phyloP scores from a whole-genome alignment of 1,140 invertebrate species.

The Aphidius ervi region DNA sequence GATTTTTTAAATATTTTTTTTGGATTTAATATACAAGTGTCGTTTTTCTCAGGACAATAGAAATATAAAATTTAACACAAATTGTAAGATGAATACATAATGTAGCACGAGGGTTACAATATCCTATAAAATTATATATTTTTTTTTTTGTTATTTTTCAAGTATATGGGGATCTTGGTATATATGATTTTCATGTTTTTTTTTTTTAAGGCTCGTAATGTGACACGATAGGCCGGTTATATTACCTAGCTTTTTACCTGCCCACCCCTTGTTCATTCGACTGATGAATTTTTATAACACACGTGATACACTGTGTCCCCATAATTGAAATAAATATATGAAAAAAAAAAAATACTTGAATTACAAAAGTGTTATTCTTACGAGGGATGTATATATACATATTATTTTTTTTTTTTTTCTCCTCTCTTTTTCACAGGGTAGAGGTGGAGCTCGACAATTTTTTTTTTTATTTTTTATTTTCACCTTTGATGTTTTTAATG shows the following conservation, averaged over 20 bases:
- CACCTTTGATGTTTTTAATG: background rate
- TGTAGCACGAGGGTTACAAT: background rate
- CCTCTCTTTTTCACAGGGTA: constrained; percentile 13
- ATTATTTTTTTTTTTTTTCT: background rate
- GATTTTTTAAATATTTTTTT: background rate
- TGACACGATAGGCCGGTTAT: constrained; percentile 35
- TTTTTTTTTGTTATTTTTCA: no score
- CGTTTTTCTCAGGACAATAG: constrained; percentile 3
- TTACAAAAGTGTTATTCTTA: constrained; percentile 34
- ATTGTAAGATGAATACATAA: constrained; percentile 12
- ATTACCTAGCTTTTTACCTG: constrained; percentile 24
- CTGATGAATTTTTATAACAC: no score
- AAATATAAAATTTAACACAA: constrained; percentile 4
- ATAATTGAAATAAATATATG: background rate
- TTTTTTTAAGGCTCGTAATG: constrained; percentile 20
- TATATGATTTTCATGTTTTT: background rate
- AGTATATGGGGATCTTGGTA: no score
- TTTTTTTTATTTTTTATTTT: constrained; percentile 12
- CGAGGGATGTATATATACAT: constrained; percentile 1
- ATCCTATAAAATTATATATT: no score
- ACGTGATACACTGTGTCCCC: constrained; percentile 8
- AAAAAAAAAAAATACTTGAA: constrained; percentile 16
- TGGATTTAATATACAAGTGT: constrained; percentile 18
- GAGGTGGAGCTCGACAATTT: constrained; percentile 16
- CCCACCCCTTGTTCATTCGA: background rate